Conservation (phyloP, 2,113 vertebrate genomes). For the Psettodes erumei region DNA sequence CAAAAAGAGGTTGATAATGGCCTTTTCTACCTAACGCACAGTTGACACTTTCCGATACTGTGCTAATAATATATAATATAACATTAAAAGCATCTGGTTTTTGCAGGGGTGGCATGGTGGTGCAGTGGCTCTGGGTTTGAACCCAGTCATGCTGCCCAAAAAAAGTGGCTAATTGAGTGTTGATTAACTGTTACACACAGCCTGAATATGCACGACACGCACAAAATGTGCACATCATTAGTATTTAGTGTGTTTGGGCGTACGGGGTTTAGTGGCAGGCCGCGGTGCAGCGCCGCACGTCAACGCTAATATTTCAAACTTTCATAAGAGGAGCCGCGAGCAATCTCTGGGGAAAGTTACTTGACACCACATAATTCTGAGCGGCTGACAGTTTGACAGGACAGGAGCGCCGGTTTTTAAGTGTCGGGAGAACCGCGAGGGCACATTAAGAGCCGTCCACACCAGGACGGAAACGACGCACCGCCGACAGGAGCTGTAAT, state of each 20-base stretch:
- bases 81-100: background rate
- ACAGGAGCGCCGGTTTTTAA: background rate
- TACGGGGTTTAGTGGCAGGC: background rate
- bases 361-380: background rate
- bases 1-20: background rate
- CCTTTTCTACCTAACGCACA: background rate
- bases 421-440: background rate
- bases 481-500: constrained; percentile 14
- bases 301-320: background rate
- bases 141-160: no score
- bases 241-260: background rate
- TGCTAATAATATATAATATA: background rate
- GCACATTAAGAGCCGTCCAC: background rate
- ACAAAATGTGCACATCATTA: background rate
- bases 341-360: background rate
- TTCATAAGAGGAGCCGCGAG: background rate
- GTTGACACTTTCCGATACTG: background rate
- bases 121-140: no score
- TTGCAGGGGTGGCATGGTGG: no score
- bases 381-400: background rate
- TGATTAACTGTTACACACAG: no score
- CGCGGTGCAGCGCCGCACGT: background rate
- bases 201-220: background rate
- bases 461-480: background rate
- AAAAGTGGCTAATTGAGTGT: no score